Evolutionary conservation across 2,113 vertebrate species (phyloP).

Genomic region (Rhea pennata): DNA sequence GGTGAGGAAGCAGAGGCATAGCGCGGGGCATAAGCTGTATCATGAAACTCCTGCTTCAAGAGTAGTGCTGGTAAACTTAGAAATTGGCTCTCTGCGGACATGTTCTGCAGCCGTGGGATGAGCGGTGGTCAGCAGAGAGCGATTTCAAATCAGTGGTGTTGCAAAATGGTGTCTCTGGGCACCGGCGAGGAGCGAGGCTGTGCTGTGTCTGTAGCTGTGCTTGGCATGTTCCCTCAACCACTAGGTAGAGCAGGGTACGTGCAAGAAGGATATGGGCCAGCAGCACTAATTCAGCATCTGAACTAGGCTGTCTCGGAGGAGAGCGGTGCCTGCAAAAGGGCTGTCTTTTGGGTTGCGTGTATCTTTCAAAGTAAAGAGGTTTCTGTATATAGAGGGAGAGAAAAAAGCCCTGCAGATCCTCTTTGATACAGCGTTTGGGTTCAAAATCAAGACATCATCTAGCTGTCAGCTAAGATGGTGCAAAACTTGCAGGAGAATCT

Average conservation of each 20-base stretch:
- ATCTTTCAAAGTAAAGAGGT: neutral
- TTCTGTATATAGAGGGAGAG: neutral
- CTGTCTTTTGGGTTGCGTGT: neutral
- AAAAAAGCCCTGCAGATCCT: neutral
- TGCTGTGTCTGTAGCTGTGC: too few relatives aligned
- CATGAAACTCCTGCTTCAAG: too few relatives aligned
- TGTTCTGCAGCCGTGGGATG: too few relatives aligned
- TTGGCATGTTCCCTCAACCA: rapidly evolving
- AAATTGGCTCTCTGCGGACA: neutral
- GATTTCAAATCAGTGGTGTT: rapidly evolving
- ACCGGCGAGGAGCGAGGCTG: neutral
- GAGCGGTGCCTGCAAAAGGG: neutral
- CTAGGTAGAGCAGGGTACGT: neutral
- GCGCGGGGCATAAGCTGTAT: too few relatives aligned
- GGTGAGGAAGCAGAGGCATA: neutral
- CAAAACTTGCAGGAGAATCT: neutral
- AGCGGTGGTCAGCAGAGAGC: too few relatives aligned
- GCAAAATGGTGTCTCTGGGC: neutral
- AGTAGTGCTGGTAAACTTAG: neutral
- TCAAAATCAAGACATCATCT: slow-evolving; percentile 5
- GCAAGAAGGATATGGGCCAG: neutral
- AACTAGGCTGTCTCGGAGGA: neutral
- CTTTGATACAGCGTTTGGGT: neutral
- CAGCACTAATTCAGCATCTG: neutral
- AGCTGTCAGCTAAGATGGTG: neutral